Percentiles rank a stretch among this genome's conserved stretches.
These are phyloP conservation scores for Chrysolina oricalcia DNA, from an alignment of 2,888 invertebrate genomes.

Conservation along the genomic window DNA sequence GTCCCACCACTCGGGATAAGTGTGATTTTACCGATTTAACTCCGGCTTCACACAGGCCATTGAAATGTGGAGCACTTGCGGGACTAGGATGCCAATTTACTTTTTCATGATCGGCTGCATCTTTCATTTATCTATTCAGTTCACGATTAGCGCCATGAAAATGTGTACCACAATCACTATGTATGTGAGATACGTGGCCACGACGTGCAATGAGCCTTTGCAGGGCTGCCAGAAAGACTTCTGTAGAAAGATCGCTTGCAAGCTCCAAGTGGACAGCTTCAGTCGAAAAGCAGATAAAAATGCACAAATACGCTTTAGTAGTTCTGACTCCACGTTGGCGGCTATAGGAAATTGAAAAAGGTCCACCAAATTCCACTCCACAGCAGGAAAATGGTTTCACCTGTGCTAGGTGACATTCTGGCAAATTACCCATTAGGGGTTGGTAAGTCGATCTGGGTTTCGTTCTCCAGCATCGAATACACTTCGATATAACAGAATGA, in stretches of 20 bases:
- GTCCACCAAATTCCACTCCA: conserved; percentile 17
- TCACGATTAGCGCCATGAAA: background rate
- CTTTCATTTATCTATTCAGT: background rate
- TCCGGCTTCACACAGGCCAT: background rate
- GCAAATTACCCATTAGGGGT: conserved; percentile 19
- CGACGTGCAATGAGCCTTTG: conserved; percentile 7
- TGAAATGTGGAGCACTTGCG: background rate
- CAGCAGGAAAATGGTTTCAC: conserved; percentile 5
- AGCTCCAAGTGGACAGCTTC: background rate
- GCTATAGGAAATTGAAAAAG: conserved; percentile 17
- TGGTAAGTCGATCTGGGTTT: background rate
- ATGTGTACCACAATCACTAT: conserved; percentile 1
- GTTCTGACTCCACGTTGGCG: conserved; percentile 18
- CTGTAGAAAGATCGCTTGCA: conserved; percentile 1
- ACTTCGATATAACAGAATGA: conserved; percentile 7
- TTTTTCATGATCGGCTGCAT: background rate
- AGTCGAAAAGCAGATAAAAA: conserved; percentile 5
- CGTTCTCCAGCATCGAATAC: conserved; percentile 21
- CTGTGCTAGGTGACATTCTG: background rate
- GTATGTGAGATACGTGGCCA: background rate
- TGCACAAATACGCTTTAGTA: background rate
- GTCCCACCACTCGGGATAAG: background rate
- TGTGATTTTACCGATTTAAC: background rate
- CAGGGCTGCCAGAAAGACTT: background rate
- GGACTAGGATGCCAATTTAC: background rate